Evolutionary conservation across 2,113 vertebrate species (phyloP), one percentile per base, ranked within the genome.

Genomic region (Zosterops japonicus): DNA sequence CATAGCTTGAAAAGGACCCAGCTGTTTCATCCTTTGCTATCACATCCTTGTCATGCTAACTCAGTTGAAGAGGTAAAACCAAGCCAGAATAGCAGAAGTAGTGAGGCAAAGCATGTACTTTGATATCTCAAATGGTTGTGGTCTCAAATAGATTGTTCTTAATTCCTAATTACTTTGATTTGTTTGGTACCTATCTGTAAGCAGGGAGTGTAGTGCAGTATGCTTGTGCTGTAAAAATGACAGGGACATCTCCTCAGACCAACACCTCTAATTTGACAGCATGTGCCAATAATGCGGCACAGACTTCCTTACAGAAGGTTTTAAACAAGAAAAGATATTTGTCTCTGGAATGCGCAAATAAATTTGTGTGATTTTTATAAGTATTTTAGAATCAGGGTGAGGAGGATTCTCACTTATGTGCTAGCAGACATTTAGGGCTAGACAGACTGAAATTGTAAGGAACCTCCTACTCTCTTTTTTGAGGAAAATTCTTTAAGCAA

Each of bases 231-330:
- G 27, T 14, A 56, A 60, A 55, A 69, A 56, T 4, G 7, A 74
- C 5, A 0, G 7, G 36, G 28, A 41, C 52, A 47, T n/a, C n/a
- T 56, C 52, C 53, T 63, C 1, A 1, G 42, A 64, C 29, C 1
- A 0, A 8, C 20, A n/a, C 14, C 12, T 68, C 49, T n/a, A 44
- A 49, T 20, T 12, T n/a, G 17, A 35, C 39, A 70, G 68, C 8
- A 8, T 2, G 10, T 59, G 46, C 23, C 56, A 46, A 4, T 20
- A 27, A 33, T 18, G 20, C 53, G 47, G 59, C 35, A 70, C 8
- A 27, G 28, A 64, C 36, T 61, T 76, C n/a, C 28, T 69, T 64
- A 52, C 12, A 39, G 49, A 68, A 67, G 24, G 31, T 71, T 64
- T 55, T n/a, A 67, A 91, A 84, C 12, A 63, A 23, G 14, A 70